Evolutionary conservation across 2,888 invertebrate genomes (phyloP).

Genomic region (Latheticus oryzae): DNA sequence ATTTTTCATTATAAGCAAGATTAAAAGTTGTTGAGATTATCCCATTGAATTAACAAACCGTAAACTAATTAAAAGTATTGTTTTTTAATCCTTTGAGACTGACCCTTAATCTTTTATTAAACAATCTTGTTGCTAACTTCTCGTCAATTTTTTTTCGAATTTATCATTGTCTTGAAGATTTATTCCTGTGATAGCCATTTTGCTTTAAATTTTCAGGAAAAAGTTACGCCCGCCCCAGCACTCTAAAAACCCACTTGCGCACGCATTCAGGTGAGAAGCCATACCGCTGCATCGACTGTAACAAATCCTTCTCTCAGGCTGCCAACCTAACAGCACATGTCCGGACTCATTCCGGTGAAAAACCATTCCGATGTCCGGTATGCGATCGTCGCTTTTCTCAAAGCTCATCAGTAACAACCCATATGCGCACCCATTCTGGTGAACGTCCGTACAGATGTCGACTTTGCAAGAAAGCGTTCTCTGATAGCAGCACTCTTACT

Average conservation of each 20-base stretch:
- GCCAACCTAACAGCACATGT: slow-evolving; percentile 98
- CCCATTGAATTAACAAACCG: no score
- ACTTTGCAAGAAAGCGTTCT: slow-evolving; percentile 98
- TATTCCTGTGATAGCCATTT: slow-evolving; percentile 3
- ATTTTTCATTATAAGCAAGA: background rate
- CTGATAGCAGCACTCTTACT: slow-evolving; percentile 97
- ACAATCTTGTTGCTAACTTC: no score
- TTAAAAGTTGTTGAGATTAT: no score
- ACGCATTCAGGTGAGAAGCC: slow-evolving; percentile 97
- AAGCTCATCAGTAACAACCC: slow-evolving; percentile 95
- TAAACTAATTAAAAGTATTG: no score
- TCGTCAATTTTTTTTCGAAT: no score
- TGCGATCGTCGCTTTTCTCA: slow-evolving; percentile 98
- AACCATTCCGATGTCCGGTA: slow-evolving; percentile 96
- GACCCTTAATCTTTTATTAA: no score
- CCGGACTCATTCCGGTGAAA: slow-evolving; percentile 96
- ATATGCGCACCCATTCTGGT: slow-evolving; percentile 99
- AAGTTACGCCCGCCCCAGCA: slow-evolving; percentile 96
- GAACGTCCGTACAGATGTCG: slow-evolving; percentile 94
- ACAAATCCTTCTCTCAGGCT: slow-evolving; percentile 97
- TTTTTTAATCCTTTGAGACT: no score
- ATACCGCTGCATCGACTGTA: slow-evolving; percentile 91
- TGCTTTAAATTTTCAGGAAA: slow-evolving; percentile 67
- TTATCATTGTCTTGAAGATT: no score
- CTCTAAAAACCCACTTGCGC: slow-evolving; percentile 95